Evolutionary conservation across 92 coral and sea anemone genomes (phyloP).

Genomic region (Desmophyllum pertusum): DNA sequence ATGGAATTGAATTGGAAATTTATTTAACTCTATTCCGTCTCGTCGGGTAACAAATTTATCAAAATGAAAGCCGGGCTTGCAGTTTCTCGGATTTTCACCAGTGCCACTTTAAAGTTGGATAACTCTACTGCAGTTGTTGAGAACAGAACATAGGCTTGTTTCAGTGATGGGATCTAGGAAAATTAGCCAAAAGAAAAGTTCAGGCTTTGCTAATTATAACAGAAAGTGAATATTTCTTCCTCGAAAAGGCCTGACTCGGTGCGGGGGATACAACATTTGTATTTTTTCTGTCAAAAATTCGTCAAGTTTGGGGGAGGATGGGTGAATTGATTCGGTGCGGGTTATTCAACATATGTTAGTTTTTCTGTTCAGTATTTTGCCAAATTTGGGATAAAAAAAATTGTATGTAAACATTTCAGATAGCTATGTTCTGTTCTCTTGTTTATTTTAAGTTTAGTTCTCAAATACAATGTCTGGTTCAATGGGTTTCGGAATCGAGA

Average conservation of each 20-base stretch:
- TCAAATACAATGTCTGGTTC: neutral
- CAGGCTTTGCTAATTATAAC: too few relatives aligned
- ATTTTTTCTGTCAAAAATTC: too few relatives aligned
- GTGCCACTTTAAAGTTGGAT: neutral
- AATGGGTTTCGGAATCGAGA: neutral
- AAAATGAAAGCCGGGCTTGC: neutral
- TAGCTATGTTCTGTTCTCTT: neutral
- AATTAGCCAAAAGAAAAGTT: neutral
- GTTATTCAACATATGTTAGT: too few relatives aligned
- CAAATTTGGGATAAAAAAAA: neutral
- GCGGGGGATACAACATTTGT: neutral
- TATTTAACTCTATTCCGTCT: too few relatives aligned
- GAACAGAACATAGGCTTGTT: neutral
- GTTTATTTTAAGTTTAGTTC: neutral
- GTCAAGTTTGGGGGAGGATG: neutral
- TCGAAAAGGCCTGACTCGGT: too few relatives aligned
- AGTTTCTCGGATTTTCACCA: neutral
- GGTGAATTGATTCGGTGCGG: too few relatives aligned
- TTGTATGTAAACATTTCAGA: neutral
- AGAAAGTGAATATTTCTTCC: too few relatives aligned
- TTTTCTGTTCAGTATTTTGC: neutral
- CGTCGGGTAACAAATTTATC: neutral
- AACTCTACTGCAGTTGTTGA: neutral
- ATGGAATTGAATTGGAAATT: neutral
- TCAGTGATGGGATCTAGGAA: neutral